Base-by-base conservation (phyloP, 2,888 invertebrate species). In the Erebia aethiops region DNA sequence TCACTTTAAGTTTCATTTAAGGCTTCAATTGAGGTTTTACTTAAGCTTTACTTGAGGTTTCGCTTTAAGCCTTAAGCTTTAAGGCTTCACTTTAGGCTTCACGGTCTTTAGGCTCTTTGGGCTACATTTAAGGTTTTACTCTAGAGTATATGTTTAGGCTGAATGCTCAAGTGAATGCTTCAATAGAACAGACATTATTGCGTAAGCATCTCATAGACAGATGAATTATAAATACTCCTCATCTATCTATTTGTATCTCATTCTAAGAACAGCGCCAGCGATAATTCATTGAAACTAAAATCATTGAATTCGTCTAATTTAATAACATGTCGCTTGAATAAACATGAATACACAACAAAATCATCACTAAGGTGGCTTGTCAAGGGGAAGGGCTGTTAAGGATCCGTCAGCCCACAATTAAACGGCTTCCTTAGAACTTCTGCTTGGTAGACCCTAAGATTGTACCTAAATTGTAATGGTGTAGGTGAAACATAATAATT, bases 281-380 rank as follows among this genome's bases (percentile, higher is more conserved):
- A 54, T 10, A 54, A 60, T 41, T 60, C 35, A 60, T 43, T 41
- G 60, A 41, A 60, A 41, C n/a, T 16, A 16, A 62, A 62, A 49
- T 21, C 49, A 62, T 13, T 46, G 62, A 62, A 21, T 49, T 62
- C 18, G 18, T 49, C 21, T 10, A n/a, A 46, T 49, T 14, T 21
- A 21, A 62, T 21, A 21, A 62, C 49, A 62, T 49, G 18, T 21
- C 14, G 62, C 10, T 64, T 11, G 52, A 64, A 64, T 52, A 35
- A 64, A 64, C 64, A 62, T 46, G 51, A 56, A 56, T 18, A 54
- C 18, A 56, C n/a, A 65, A 65, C 56, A 56, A 65, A 65, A 65
- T 43, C 56, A 65, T 56, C 65, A 41, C 54, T 65, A 54, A n/a
- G 56, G 52, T 65, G 16, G 18, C 65, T 41, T 41, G 54, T 65